Conservation (phyloP, 2,113 vertebrate species). For the Callocephalon fimbriatum region DNA sequence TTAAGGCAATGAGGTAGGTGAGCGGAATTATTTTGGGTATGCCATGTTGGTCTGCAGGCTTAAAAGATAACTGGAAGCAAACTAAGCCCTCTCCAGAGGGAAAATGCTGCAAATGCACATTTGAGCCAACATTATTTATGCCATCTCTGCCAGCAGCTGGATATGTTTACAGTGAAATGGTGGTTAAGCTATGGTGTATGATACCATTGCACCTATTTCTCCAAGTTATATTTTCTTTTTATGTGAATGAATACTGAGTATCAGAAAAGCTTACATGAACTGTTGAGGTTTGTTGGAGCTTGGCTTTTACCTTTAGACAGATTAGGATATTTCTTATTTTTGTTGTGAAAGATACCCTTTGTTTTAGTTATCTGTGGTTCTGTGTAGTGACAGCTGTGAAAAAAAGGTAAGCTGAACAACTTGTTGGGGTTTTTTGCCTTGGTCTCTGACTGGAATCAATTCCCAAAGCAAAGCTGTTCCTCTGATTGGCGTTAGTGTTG, state of each 20-base stretch:
- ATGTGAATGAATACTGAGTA: not conserved
- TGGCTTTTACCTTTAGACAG: not conserved
- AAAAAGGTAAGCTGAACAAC: not conserved
- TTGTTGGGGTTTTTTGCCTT: not conserved
- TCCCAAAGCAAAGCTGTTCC: not conserved
- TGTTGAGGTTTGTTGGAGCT: not conserved
- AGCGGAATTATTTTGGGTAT: not conserved
- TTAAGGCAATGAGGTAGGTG: not conserved
- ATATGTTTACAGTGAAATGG: not conserved
- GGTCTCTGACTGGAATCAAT: not conserved
- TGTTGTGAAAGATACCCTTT: not conserved
- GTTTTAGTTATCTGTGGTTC: not conserved
- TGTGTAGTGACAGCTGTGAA: not conserved
- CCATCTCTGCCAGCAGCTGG: not conserved
- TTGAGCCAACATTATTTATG: not conserved
- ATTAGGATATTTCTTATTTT: not conserved
- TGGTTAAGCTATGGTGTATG: not conserved
- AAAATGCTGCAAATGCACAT: not conserved
- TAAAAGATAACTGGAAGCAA: not conserved
- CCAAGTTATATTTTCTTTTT: not conserved
- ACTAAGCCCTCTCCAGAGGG: not conserved
- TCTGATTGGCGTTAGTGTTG: not conserved
- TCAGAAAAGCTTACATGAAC: not conserved
- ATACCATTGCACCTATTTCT: not conserved
- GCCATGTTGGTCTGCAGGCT: not conserved